Conservation (phyloP, 2,797 vertebrate genomes). For the Oryzias sinensis region DNA sequence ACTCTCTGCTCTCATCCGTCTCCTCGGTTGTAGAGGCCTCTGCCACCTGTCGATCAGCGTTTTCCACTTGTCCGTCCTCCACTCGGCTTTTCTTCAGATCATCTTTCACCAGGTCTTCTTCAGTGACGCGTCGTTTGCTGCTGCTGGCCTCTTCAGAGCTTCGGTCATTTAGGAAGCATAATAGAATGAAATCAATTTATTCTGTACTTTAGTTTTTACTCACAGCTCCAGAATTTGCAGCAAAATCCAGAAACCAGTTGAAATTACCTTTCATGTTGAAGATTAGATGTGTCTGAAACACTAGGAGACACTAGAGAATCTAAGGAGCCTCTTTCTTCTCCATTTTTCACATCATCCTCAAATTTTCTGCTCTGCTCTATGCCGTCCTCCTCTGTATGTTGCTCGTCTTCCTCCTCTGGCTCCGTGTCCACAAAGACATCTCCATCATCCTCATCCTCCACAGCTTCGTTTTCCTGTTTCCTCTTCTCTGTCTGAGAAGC, state of each 20-base stretch:
- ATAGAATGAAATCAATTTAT: neutral
- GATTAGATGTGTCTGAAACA: slow-evolving; percentile 13
- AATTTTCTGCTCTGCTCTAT: slow-evolving; percentile 15
- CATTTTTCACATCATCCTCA: slow-evolving; percentile 36
- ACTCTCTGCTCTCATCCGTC: slow-evolving; percentile 21
- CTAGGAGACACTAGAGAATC: slow-evolving; percentile 8
- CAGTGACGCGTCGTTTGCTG: slow-evolving; percentile 70
- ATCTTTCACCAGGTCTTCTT: slow-evolving; percentile 70
- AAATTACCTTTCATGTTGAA: slow-evolving; percentile 57
- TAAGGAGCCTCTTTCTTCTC: slow-evolving; percentile 6
- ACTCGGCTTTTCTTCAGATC: slow-evolving; percentile 79
- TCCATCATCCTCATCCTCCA: slow-evolving; percentile 11
- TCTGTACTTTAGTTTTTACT: neutral
- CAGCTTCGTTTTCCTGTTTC: slow-evolving; percentile 20
- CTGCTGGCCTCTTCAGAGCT: slow-evolving; percentile 63
- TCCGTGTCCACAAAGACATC: slow-evolving; percentile 41
- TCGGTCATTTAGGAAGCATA: neutral
- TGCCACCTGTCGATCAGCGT: slow-evolving; percentile 15
- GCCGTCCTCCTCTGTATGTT: slow-evolving; percentile 13
- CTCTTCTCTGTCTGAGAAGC: slow-evolving; percentile 10
- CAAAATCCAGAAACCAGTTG: neutral
- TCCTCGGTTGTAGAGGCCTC: slow-evolving; percentile 40
- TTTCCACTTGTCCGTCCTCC: slow-evolving; percentile 43
- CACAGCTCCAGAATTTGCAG: neutral
- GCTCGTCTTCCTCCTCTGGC: slow-evolving; percentile 35